Conservation (phyloP, 2,888 invertebrate genomes). For the Temnothorax rugatulus region DNA sequence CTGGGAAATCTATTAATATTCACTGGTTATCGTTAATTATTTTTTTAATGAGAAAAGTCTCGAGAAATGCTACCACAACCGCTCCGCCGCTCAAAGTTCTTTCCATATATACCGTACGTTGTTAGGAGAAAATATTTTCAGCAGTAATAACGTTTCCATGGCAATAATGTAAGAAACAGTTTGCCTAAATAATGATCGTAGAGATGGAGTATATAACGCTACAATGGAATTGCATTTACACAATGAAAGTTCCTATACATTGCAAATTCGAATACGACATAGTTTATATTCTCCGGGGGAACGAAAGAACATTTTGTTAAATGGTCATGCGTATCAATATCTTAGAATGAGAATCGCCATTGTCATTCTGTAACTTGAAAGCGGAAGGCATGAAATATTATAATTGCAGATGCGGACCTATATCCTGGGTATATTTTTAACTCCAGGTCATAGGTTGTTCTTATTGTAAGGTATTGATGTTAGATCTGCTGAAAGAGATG, state of each 20-base stretch:
- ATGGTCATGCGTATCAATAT: slow-evolving; percentile 29
- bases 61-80: slow-evolving; percentile 67
- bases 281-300: slow-evolving; percentile 17
- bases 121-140: slow-evolving; percentile 69
- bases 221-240: slow-evolving; percentile 74
- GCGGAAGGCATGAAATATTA: slow-evolving; percentile 2
- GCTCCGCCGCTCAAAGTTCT: slow-evolving; percentile 70
- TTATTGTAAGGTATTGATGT: slow-evolving; percentile 32
- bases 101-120: slow-evolving; percentile 59
- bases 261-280: slow-evolving; percentile 40
- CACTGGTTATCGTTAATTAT: slow-evolving; percentile 1
- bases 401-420: slow-evolving; percentile 6
- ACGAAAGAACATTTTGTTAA: slow-evolving; percentile 59
- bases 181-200: slow-evolving; percentile 65
- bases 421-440: neutral
- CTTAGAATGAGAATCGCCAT: slow-evolving; percentile 27
- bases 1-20: slow-evolving; percentile 17
- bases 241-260: slow-evolving; percentile 72
- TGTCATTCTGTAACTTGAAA: neutral
- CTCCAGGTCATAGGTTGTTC: slow-evolving; percentile 28
- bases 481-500: slow-evolving; percentile 7
- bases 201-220: slow-evolving; percentile 61
- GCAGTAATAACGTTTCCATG: slow-evolving; percentile 77
- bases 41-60: slow-evolving; percentile 1
- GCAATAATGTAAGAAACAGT: slow-evolving; percentile 71